These are phyloP conservation scores for Neostethus bicornis DNA, from an alignment of 2,797 vertebrate genomes.

Conservation along the genomic window DNA sequence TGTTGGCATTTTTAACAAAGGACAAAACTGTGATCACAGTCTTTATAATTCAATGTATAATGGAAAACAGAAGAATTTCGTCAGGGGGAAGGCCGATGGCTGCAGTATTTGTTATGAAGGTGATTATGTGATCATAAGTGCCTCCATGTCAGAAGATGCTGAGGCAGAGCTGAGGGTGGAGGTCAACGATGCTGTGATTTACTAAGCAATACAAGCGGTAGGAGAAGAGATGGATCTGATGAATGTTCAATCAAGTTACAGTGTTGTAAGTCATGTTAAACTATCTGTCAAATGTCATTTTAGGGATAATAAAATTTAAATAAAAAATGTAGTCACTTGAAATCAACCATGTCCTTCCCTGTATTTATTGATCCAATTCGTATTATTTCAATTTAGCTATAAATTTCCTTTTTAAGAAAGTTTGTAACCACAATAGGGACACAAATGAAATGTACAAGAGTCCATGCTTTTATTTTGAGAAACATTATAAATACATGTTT, in stretches of 20 bases:
- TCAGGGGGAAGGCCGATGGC: constrained; percentile 52
- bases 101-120: constrained; percentile 51
- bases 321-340: too few species aligned
- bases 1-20: constrained; percentile 61
- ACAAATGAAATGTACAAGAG: too few species aligned
- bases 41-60: constrained; percentile 67
- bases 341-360: too few species aligned
- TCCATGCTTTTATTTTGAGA: too few species aligned
- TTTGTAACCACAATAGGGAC: too few species aligned
- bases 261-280: not conserved
- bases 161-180: constrained; percentile 60
- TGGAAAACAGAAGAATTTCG: constrained; percentile 46
- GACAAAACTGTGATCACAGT: constrained; percentile 47
- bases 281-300: not conserved
- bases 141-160: constrained; percentile 61
- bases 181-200: constrained; percentile 53
- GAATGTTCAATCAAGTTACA: not conserved
- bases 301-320: constrained; percentile 5
- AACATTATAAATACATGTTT: too few species aligned
- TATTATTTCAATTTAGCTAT: too few species aligned
- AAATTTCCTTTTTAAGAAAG: too few species aligned
- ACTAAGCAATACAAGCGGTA: constrained; percentile 19
- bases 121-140: constrained; percentile 40
- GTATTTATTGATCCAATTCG: too few species aligned
- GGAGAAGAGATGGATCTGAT: not conserved